phyloP scores from a whole-genome alignment of 2,797 vertebrate genomes.

The Bufotes viridis region DNA sequence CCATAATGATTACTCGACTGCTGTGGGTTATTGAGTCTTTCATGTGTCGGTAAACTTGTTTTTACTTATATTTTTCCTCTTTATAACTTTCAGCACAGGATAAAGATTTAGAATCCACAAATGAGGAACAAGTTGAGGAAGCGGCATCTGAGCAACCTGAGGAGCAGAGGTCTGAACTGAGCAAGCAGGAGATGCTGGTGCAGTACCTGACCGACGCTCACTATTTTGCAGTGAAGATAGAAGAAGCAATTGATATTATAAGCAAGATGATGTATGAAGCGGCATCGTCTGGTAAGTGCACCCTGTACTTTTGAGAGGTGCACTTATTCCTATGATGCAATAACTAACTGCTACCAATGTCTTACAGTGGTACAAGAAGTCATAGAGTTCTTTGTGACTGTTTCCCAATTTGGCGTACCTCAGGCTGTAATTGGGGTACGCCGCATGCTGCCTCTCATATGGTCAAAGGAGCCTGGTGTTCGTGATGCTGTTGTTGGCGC shows the following conservation, averaged over 20 bases:
- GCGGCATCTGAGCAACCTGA: background rate
- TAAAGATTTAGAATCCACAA: background rate
- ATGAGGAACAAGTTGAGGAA: slow-evolving; percentile 43
- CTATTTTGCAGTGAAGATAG: slow-evolving; percentile 87
- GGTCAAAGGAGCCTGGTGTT: slow-evolving; percentile 90
- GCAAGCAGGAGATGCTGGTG: slow-evolving; percentile 94
- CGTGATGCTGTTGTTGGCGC: slow-evolving; percentile 91
- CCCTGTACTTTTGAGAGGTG: background rate
- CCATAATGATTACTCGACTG: no score
- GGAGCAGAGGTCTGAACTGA: slow-evolving; percentile 71
- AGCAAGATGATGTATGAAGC: slow-evolving; percentile 91
- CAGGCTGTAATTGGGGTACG: slow-evolving; percentile 88
- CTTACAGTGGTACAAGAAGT: slow-evolving; percentile 93
- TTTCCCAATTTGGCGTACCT: slow-evolving; percentile 88
- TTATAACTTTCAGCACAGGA: background rate
- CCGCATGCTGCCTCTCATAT: slow-evolving; percentile 93
- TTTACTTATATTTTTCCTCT: background rate
- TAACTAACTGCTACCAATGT: background rate
- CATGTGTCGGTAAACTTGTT: no score
- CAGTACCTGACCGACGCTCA: slow-evolving; percentile 93
- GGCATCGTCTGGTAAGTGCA: background rate
- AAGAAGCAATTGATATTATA: slow-evolving; percentile 85
- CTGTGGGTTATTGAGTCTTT: no score
- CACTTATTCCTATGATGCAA: background rate
- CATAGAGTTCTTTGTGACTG: slow-evolving; percentile 94